Conservation (phyloP, 2,797 vertebrate species). For the Limnodromus scolopaceus region DNA sequence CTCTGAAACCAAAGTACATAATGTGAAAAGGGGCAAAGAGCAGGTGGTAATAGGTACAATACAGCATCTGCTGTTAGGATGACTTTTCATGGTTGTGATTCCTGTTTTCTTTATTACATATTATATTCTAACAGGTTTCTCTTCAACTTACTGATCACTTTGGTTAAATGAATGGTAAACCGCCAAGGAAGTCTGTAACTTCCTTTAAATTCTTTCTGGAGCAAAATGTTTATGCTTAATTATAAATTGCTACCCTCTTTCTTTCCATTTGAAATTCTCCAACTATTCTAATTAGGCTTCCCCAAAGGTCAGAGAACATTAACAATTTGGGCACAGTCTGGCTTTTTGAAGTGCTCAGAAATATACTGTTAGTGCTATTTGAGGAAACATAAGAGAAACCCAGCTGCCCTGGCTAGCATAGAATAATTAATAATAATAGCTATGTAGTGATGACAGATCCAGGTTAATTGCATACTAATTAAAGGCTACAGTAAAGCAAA, state of each 20-base stretch:
- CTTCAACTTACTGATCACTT: neutral
- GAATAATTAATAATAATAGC: conserved; percentile 69
- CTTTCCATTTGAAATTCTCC: conserved; percentile 12
- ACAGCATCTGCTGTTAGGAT: neutral
- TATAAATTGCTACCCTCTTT: conserved; percentile 20
- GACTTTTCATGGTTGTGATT: neutral
- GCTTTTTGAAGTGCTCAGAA: neutral
- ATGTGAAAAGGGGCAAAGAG: neutral
- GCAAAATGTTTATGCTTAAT: conserved; percentile 8
- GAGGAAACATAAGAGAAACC: conserved; percentile 26
- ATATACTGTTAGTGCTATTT: conserved; percentile 21
- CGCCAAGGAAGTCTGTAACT: neutral
- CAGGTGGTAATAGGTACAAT: neutral
- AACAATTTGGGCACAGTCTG: conserved; percentile 8
- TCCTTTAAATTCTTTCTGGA: neutral
- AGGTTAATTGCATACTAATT: conserved; percentile 68
- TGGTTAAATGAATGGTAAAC: neutral
- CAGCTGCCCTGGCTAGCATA: conserved; percentile 22
- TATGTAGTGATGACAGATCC: conserved; percentile 55
- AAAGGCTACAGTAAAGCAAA: conserved; percentile 46
- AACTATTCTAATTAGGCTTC: conserved; percentile 34
- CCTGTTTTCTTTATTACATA: neutral
- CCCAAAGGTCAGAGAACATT: conserved; percentile 41
- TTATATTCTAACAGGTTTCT: neutral
- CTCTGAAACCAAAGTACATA: neutral